These are phyloP conservation scores for Agriotes lineatus DNA, from an alignment of 2,888 invertebrate genomes.

Conservation along the genomic window DNA sequence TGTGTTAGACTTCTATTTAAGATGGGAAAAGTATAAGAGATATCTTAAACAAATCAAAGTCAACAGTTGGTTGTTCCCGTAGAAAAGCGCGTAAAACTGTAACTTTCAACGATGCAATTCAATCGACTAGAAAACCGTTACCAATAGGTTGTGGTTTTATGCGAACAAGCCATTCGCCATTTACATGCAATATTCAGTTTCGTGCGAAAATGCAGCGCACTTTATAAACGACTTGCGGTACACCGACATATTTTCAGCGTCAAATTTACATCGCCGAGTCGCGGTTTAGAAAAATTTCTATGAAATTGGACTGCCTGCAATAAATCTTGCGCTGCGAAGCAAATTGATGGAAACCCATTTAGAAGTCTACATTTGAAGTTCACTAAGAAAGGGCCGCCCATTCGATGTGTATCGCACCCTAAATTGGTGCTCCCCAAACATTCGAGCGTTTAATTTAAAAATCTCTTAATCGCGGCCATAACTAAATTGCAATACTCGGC, in stretches of 20 bases:
- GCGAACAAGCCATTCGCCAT: too few species aligned
- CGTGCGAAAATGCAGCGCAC: too few species aligned
- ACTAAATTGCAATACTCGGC: slow-evolving; percentile 3
- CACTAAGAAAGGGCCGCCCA: not conserved
- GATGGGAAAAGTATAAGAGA: too few species aligned
- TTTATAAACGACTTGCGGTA: not conserved
- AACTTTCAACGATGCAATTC: too few species aligned
- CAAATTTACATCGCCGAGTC: not conserved
- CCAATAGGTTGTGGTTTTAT: too few species aligned
- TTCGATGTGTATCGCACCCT: not conserved
- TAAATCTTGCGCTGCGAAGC: not conserved
- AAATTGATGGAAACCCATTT: slow-evolving; percentile 18
- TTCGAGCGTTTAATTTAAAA: slow-evolving; percentile 5
- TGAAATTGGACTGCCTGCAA: slow-evolving; percentile 2
- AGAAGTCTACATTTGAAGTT: slow-evolving; percentile 5
- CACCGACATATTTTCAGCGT: not conserved
- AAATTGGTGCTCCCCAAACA: not conserved
- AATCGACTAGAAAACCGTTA: too few species aligned
- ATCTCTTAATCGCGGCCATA: slow-evolving; percentile 2
- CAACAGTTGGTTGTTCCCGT: too few species aligned
- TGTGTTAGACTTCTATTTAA: too few species aligned
- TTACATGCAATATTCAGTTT: too few species aligned
- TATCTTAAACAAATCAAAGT: too few species aligned
- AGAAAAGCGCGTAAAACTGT: too few species aligned
- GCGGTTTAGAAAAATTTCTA: not conserved